phyloP scores from a whole-genome alignment of 2,888 invertebrate genomes.

The Torymus auratus region DNA sequence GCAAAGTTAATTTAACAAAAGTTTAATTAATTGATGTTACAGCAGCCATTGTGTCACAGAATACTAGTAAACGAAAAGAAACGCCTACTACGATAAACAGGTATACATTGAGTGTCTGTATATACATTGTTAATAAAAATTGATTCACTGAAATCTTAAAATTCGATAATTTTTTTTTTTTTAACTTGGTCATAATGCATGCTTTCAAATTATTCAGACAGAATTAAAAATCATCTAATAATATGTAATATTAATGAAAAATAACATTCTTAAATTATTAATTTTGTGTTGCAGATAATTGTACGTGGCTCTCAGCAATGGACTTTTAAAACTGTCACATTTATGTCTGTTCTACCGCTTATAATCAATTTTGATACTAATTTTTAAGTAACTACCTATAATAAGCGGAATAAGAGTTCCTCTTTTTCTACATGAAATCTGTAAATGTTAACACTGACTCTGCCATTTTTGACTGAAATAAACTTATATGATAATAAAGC shows the following conservation, averaged over 20 bases:
- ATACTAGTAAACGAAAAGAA: slow-evolving; percentile 58
- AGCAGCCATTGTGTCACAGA: slow-evolving; percentile 54
- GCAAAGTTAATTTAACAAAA: slow-evolving; percentile 24
- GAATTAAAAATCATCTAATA: too few relatives aligned
- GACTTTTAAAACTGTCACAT: slow-evolving; percentile 23
- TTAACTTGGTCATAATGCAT: too few relatives aligned
- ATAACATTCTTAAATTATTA: slow-evolving; percentile 10
- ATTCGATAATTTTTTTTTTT: too few relatives aligned
- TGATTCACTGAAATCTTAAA: too few relatives aligned
- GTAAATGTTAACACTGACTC: slow-evolving; percentile 57
- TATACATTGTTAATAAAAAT: too few relatives aligned
- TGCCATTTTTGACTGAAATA: slow-evolving; percentile 59
- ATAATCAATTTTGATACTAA: slow-evolving; percentile 54
- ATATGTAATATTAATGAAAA: neutral
- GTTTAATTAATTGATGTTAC: slow-evolving; percentile 29
- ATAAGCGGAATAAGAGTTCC: slow-evolving; percentile 59
- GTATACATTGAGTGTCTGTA: slow-evolving; percentile 21
- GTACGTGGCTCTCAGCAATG: slow-evolving; percentile 5
- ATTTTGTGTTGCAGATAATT: slow-evolving; percentile 50
- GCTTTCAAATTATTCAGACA: too few relatives aligned
- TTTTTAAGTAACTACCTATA: slow-evolving; percentile 50
- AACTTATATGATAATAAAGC: slow-evolving; percentile 47
- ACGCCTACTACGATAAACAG: slow-evolving; percentile 40
- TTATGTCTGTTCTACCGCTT: slow-evolving; percentile 42
- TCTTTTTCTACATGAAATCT: slow-evolving; percentile 51